Base-by-base conservation (phyloP, 2,797 vertebrate genomes). In the Oryzias dopingdopingensis region DNA sequence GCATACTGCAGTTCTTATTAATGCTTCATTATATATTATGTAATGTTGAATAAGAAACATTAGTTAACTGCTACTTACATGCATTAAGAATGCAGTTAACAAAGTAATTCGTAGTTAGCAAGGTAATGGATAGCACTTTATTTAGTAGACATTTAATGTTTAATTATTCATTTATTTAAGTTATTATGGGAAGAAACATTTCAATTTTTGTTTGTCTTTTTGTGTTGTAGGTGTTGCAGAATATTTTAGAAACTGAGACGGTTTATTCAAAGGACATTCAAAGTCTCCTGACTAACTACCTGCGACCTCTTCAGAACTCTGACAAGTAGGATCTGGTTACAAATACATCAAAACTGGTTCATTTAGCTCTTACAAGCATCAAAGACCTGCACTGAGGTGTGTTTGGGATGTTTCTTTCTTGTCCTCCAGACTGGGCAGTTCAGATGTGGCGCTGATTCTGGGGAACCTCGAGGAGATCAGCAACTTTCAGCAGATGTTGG, bases 381-480 rank as follows among this genome's bases (percentile, higher is more conserved):
- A 29, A 6, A 29, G 7, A 29, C 26, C 6, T 29, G 24, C 24
- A 26, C 6, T 26, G 24, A 26, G 4, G 3, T 26, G 24, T 32
- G 29, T 10, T 37, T 37, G 10, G 3, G 7, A 12, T 45, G 4
- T 8, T 18, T 8, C 4, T 4, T 17, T 13, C 42, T 67, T 32
- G 14, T 8, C 60, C 62, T 76, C 42, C 79, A 99, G 97, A 86
- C 82, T 99, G 80, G 93, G 90, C 80, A 83, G 89, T n/a, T 73
- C 90, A 18, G 94, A 94, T 54, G 93, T 92, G 65, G 91, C 93
- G 45, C 88, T 94, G 61, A 94, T 99, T 88, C 88, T 97, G 91
- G 97, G 96, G 49, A 99, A 99, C 77, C 91, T 99, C 17, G 97
- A 99, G 79, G 97, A 98, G 81, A 98, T 99, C 86, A 93, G 93